Conservation (phyloP, 1,140 invertebrate genomes). For the Heliconius nattereri region DNA sequence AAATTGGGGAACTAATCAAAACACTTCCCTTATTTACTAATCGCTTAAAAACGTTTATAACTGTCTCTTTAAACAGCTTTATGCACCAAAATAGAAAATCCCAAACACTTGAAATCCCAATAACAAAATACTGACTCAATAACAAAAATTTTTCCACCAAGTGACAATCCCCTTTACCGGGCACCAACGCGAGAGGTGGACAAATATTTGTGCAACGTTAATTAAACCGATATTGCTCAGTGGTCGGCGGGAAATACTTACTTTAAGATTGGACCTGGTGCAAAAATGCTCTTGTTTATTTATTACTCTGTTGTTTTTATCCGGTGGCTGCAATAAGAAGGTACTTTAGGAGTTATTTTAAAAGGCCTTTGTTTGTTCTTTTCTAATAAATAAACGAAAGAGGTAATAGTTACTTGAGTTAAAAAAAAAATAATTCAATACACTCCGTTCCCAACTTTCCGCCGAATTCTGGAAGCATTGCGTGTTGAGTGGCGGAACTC, state of each 20-base stretch:
- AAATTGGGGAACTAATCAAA: too few species aligned
- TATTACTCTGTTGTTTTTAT: slow-evolving; percentile 1
- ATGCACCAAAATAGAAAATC: background rate
- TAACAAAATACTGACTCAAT: background rate
- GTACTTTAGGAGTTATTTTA: background rate
- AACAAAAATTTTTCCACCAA: background rate
- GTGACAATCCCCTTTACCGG: slow-evolving; percentile 21
- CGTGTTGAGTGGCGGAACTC: too few species aligned
- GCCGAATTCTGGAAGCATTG: too few species aligned
- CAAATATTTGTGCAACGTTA: slow-evolving; percentile 52
- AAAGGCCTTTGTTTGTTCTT: background rate
- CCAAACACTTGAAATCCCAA: background rate
- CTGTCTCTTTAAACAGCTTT: too few species aligned
- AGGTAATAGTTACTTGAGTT: too few species aligned
- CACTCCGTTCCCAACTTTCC: too few species aligned
- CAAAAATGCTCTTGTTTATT: slow-evolving; percentile 12
- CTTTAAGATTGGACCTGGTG: slow-evolving; percentile 19
- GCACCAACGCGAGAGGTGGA: slow-evolving; percentile 36
- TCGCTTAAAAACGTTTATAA: too few species aligned
- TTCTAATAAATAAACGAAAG: too few species aligned
- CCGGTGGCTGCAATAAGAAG: background rate
- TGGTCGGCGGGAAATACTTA: slow-evolving; percentile 12
- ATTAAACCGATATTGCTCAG: slow-evolving; percentile 55
- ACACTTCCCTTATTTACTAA: too few species aligned
- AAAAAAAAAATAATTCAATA: too few species aligned